Evolutionary conservation across 2,113 vertebrate genomes (phyloP).

Genomic region (Poeciliopsis turrubarensis): DNA sequence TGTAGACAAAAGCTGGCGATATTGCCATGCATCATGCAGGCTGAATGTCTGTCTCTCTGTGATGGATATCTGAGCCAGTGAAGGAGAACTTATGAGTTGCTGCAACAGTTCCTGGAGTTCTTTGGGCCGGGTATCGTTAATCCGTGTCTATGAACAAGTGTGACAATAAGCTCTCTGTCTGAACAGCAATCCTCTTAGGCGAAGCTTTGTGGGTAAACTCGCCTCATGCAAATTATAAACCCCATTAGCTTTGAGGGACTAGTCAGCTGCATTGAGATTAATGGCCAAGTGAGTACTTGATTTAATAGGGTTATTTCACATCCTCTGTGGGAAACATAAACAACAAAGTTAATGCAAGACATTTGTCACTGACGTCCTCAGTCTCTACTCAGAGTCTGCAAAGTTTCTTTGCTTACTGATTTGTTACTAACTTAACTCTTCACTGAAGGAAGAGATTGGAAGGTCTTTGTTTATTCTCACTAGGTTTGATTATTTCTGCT

Average conservation of each 20-base stretch:
- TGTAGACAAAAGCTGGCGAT: no score
- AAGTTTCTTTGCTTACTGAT: slow-evolving; percentile 61
- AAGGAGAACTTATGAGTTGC: slow-evolving; percentile 44
- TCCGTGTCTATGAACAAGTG: slow-evolving; percentile 77
- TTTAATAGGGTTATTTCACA: slow-evolving; percentile 85
- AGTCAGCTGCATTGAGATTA: slow-evolving; percentile 83
- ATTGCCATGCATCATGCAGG: not conserved
- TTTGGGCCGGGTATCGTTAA: slow-evolving; percentile 72
- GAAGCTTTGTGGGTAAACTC: slow-evolving; percentile 82
- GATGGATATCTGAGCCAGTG: slow-evolving; percentile 37
- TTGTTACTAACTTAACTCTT: slow-evolving; percentile 38
- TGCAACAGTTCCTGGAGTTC: slow-evolving; percentile 64
- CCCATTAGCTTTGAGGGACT: slow-evolving; percentile 84
- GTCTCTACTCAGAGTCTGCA: slow-evolving; percentile 62
- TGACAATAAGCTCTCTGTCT: slow-evolving; percentile 83
- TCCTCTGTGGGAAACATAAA: slow-evolving; percentile 79
- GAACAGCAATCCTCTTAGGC: slow-evolving; percentile 82
- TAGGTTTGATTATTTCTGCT: slow-evolving; percentile 20
- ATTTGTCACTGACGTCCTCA: slow-evolving; percentile 79
- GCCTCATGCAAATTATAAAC: slow-evolving; percentile 84
- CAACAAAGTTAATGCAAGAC: slow-evolving; percentile 83
- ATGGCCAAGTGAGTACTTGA: slow-evolving; percentile 81
- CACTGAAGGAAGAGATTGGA: not conserved
- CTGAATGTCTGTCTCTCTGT: slow-evolving; percentile 17
- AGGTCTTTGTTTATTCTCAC: slow-evolving; percentile 7